phyloP scores from a whole-genome alignment of 2,113 vertebrate genomes.

The Recurvirostra avosetta region DNA sequence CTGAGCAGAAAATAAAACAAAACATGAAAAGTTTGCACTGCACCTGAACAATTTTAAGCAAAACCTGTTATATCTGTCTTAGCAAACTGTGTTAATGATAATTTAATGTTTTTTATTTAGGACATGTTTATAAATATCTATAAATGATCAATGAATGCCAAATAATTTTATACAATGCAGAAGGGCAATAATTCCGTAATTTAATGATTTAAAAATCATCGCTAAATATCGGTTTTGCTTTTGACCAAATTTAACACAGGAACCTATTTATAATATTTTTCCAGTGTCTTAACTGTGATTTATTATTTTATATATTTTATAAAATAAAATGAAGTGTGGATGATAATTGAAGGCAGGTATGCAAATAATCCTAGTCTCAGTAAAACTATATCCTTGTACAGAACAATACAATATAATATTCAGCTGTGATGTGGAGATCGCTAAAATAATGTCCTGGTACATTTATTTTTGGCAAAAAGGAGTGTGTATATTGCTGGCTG shows the following conservation, averaged over 20 bases:
- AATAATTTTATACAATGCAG: neutral
- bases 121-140: neutral
- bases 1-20: neutral
- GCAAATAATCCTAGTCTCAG: neutral
- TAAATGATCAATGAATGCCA: neutral
- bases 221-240: neutral
- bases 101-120: neutral
- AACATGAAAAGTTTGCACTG: neutral
- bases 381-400: neutral
- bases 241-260: neutral
- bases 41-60: neutral
- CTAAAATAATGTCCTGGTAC: neutral
- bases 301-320: neutral
- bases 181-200: neutral
- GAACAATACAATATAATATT: neutral
- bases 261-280: neutral
- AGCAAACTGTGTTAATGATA: neutral
- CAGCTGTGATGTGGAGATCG: neutral
- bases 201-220: neutral
- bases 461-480: neutral
- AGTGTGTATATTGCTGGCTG: neutral
- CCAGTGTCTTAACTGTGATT: neutral
- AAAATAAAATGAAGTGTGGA: neutral
- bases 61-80: neutral
- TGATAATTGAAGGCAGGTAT: neutral